Percentiles rank a stretch among this genome's conserved stretches.
Conservation (phyloP, 2,797 vertebrate genomes). For the Thalassophryne amazonica region DNA sequence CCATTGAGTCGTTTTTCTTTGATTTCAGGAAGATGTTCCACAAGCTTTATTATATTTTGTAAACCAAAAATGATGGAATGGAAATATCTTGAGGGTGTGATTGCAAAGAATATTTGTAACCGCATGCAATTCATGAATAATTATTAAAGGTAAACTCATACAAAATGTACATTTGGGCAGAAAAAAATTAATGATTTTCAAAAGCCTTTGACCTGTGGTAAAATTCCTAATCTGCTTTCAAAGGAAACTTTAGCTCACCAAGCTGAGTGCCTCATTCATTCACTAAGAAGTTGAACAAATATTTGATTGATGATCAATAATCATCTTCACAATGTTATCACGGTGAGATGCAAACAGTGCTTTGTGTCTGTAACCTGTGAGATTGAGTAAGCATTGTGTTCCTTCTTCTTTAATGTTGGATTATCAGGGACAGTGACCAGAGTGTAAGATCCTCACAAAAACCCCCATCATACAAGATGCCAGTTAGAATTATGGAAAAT, state of each 20-base stretch:
- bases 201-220: neutral
- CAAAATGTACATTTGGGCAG: too few relatives aligned
- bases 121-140: too few relatives aligned
- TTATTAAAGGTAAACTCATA: too few relatives aligned
- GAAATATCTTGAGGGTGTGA: too few relatives aligned
- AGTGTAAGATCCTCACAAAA: too few relatives aligned
- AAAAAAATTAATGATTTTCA: neutral
- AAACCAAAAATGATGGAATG: too few relatives aligned
- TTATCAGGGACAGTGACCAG: conserved; percentile 10
- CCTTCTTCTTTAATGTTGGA: neutral
- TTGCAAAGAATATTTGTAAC: too few relatives aligned
- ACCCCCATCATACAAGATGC: too few relatives aligned
- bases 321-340: conserved; percentile 28
- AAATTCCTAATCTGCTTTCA: neutral
- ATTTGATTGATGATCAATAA: conserved; percentile 34
- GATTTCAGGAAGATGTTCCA: too few relatives aligned
- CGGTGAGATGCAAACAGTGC: conserved; percentile 16
- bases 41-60: too few relatives aligned
- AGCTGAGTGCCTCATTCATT: conserved; percentile 1
- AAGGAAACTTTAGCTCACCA: conserved; percentile 2
- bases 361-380: conserved; percentile 2
- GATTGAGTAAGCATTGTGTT: conserved; percentile 23
- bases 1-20: too few relatives aligned
- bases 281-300: conserved; percentile 26
- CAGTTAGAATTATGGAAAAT: too few relatives aligned